Conservation (phyloP, 1,140 invertebrate genomes). For the Brachionus angularis region DNA sequence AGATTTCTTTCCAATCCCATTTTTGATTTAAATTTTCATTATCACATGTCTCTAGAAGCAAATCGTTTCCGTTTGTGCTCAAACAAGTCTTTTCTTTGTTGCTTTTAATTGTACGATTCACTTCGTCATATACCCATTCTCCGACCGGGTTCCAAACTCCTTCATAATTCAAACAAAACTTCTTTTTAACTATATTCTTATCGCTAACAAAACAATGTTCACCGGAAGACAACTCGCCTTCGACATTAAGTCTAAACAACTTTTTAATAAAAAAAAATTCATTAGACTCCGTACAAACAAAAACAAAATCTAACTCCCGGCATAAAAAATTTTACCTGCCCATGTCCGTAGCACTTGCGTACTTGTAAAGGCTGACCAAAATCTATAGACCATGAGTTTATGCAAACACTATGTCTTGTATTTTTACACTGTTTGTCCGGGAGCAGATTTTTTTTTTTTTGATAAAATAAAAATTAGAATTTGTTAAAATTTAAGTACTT, state of each 20-base stretch:
- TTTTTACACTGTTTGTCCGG: slow-evolving; percentile 35
- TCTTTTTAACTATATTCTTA: slow-evolving; percentile 40
- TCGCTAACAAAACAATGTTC: slow-evolving; percentile 44
- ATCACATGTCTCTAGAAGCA: slow-evolving; percentile 34
- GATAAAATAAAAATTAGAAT: too few species aligned
- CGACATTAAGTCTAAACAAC: slow-evolving; percentile 39
- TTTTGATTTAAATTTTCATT: slow-evolving; percentile 21
- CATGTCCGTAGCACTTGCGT: slow-evolving; percentile 5
- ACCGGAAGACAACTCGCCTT: slow-evolving; percentile 44
- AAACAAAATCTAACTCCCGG: neutral
- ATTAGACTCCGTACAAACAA: neutral
- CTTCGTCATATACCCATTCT: slow-evolving; percentile 28
- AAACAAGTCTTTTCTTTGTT: slow-evolving; percentile 39
- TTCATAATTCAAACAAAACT: slow-evolving; percentile 43
- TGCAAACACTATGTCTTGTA: slow-evolving; percentile 10
- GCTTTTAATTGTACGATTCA: slow-evolving; percentile 30
- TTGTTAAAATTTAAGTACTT: slow-evolving; percentile 22
- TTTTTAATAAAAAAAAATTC: neutral
- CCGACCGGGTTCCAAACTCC: slow-evolving; percentile 44
- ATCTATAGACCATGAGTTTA: slow-evolving; percentile 13
- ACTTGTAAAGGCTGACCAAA: slow-evolving; percentile 19
- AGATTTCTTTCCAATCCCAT: slow-evolving; percentile 44
- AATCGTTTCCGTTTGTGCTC: slow-evolving; percentile 13
- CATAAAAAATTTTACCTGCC: too few species aligned
- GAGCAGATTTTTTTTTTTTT: too few species aligned